Percentiles rank a stretch among this genome's conserved stretches.
Evolutionary conservation across 1,140 invertebrate genomes (phyloP).

Genomic region (Dermatophagoides farinae): DNA sequence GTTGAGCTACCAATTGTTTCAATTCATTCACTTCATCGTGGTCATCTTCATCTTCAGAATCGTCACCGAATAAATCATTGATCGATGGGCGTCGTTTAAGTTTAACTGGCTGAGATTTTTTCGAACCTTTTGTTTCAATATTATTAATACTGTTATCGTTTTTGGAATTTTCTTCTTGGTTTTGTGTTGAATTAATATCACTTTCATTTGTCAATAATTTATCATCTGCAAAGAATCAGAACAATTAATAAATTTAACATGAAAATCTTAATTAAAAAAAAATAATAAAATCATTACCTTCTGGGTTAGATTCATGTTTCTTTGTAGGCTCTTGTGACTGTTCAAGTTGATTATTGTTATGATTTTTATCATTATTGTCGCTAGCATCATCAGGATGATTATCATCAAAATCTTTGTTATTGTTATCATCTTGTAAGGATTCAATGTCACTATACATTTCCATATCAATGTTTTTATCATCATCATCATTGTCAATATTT

Average conservation of each 20-base stretch:
- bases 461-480: slow-evolving; percentile 22
- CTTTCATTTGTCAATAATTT: neutral
- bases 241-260: neutral
- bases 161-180: neutral
- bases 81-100: slow-evolving; percentile 5
- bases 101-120: neutral
- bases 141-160: neutral
- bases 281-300: neutral
- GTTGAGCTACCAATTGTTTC: slow-evolving; percentile 29
- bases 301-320: too few species aligned
- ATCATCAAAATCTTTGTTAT: slow-evolving; percentile 2
- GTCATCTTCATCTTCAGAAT: slow-evolving; percentile 13
- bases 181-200: neutral
- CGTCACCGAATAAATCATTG: slow-evolving; percentile 11
- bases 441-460: slow-evolving; percentile 37
- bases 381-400: slow-evolving; percentile 9
- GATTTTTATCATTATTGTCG: neutral
- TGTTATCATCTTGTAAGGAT: slow-evolving; percentile 18
- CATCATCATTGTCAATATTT: too few species aligned
- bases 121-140: neutral
- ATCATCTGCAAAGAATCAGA: neutral
- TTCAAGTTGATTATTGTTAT: neutral
- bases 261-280: neutral
- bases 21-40: slow-evolving; percentile 18
- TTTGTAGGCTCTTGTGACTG: too few species aligned